Evolutionary conservation across 2,797 vertebrate genomes (phyloP).

Genomic region (Molossus molossus): DNA sequence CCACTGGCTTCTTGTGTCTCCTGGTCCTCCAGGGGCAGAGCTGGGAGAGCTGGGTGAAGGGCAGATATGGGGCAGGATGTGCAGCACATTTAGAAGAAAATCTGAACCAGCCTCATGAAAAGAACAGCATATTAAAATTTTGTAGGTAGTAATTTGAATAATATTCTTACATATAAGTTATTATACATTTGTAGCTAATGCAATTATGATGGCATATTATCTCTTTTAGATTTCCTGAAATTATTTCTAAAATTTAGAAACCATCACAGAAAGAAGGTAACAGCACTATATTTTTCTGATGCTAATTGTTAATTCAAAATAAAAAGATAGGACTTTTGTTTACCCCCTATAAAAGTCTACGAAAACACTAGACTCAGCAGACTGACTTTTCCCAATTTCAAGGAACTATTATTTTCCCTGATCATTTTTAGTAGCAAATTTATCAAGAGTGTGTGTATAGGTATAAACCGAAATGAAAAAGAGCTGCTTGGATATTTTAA

Average conservation of each 20-base stretch:
- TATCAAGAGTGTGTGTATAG: background rate
- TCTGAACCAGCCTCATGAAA: background rate
- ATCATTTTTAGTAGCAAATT: background rate
- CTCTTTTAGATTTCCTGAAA: slow-evolving; percentile 19
- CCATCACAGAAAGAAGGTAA: background rate
- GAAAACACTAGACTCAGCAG: background rate
- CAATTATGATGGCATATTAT: background rate
- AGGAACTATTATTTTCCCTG: slow-evolving; percentile 31
- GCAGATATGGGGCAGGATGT: background rate
- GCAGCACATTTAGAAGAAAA: background rate
- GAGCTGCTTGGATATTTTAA: background rate
- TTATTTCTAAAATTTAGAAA: slow-evolving; percentile 1
- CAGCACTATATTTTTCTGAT: slow-evolving; percentile 8
- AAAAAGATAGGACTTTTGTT: slow-evolving; percentile 52
- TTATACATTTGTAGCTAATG: background rate
- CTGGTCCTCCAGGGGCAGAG: background rate
- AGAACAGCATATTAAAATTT: background rate
- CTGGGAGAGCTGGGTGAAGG: background rate
- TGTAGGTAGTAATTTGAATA: background rate
- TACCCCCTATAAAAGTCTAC: background rate
- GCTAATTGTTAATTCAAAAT: background rate
- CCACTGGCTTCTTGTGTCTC: background rate
- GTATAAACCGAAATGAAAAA: background rate
- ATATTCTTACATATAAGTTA: background rate
- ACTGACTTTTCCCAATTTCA: background rate